Evolutionary conservation across 2,797 vertebrate species (phyloP).

Genomic region (Lagocephalus sceleratus): DNA sequence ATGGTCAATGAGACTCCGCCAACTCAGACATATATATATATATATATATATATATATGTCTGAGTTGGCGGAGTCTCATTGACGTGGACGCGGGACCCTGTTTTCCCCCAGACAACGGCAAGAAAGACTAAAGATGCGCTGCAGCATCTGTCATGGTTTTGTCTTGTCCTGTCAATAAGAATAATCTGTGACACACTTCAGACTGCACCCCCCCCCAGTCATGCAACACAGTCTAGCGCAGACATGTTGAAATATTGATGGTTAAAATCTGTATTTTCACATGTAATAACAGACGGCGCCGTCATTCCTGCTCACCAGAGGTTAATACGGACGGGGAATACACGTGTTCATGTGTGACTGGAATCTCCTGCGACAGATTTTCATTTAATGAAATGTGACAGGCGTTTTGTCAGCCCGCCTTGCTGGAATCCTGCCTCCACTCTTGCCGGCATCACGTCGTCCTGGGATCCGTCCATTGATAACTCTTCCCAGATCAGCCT

Average conservation of each 20-base stretch:
- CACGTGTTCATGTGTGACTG: neutral
- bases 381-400: constrained; percentile 53
- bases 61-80: neutral
- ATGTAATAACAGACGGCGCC: constrained; percentile 40
- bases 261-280: constrained; percentile 67
- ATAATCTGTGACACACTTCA: constrained; percentile 66
- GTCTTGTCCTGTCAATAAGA: constrained; percentile 57
- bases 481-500: constrained; percentile 15
- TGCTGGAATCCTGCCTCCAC: constrained; percentile 35
- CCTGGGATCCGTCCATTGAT: no score
- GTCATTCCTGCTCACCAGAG: constrained; percentile 11
- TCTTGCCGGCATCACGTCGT: neutral
- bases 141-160: constrained; percentile 36
- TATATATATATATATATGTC: neutral
- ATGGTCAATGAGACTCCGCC: neutral
- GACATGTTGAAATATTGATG: constrained; percentile 67
- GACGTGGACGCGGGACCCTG: neutral
- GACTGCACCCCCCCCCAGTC: constrained; percentile 60
- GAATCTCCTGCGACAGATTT: constrained; percentile 45
- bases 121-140: constrained; percentile 32
- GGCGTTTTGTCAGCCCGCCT: constrained; percentile 50
- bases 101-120: constrained; percentile 11
- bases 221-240: constrained; percentile 54
- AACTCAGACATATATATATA: neutral
- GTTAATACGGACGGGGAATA: neutral